Evolutionary conservation across 2,888 invertebrate genomes (phyloP).

Genomic region (Pterostichus madidus): DNA sequence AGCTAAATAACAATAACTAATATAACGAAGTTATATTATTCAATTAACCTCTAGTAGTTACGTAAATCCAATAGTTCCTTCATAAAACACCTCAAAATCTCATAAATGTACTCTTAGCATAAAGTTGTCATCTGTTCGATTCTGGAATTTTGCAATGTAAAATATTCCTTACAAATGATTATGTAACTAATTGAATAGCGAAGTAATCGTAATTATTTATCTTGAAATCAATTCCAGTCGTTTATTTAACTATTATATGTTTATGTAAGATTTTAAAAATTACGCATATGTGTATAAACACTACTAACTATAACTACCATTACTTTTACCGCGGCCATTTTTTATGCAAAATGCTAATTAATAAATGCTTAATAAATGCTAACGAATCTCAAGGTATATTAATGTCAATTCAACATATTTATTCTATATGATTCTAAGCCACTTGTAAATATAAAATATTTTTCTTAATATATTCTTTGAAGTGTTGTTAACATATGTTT

Average conservation of each 20-base stretch:
- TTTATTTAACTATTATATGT: neutral
- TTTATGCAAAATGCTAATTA: too few species aligned
- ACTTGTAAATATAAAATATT: slow-evolving; percentile 18
- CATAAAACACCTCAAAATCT: too few species aligned
- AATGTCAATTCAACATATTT: too few species aligned
- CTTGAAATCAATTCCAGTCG: slow-evolving; percentile 39
- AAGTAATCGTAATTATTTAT: slow-evolving; percentile 45
- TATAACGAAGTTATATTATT: too few species aligned
- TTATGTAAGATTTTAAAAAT: slow-evolving; percentile 14
- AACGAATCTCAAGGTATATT: too few species aligned
- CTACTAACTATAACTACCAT: neutral
- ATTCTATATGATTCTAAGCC: neutral
- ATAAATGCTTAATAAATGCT: too few species aligned
- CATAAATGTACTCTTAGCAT: too few species aligned
- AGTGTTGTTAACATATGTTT: slow-evolving; percentile 49
- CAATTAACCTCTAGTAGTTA: too few species aligned
- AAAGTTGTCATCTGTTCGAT: neutral
- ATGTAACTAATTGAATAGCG: neutral
- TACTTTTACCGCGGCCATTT: neutral
- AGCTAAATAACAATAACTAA: too few species aligned
- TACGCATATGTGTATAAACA: neutral
- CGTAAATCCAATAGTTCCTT: too few species aligned
- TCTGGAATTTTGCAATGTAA: neutral
- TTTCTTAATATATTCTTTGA: slow-evolving; percentile 35
- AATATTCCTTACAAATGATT: neutral